A percentile compares a stretch with the other conserved stretches of the same genome.
These are phyloP conservation scores for Zeuzera pyrina DNA, from an alignment of 2,888 invertebrate genomes.

Conservation along the genomic window DNA sequence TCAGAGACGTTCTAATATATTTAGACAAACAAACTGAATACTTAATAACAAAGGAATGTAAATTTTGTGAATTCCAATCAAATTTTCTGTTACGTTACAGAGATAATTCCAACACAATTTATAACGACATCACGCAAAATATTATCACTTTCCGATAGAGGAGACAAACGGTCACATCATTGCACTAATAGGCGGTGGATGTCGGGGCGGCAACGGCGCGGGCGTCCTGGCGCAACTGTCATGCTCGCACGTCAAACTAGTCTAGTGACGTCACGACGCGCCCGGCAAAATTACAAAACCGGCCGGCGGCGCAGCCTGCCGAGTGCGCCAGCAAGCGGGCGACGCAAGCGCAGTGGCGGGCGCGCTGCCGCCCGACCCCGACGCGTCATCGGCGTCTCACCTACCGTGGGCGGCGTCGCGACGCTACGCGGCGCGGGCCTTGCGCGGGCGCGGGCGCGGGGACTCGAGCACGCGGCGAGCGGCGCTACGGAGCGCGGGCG, in stretches of 20 bases:
- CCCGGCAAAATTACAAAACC: slow-evolving; percentile 69
- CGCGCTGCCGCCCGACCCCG: slow-evolving; percentile 68
- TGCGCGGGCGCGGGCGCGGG: slow-evolving; percentile 60
- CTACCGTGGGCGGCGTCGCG: slow-evolving; percentile 69
- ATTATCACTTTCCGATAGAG: slow-evolving; percentile 20
- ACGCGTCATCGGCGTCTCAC: slow-evolving; percentile 58
- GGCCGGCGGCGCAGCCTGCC: slow-evolving; percentile 53
- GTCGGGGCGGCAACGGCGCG: slow-evolving; percentile 58
- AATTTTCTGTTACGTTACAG: too few relatives aligned
- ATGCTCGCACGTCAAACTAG: slow-evolving; percentile 68
- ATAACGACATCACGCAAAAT: neutral
- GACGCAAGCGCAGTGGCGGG: slow-evolving; percentile 59
- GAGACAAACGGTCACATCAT: slow-evolving; percentile 59
- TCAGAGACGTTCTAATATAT: neutral
- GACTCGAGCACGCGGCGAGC: slow-evolving; percentile 64
- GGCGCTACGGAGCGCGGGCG: slow-evolving; percentile 75
- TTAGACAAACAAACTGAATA: too few relatives aligned
- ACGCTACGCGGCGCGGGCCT: slow-evolving; percentile 41
- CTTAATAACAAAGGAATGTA: too few relatives aligned
- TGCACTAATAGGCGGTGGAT: slow-evolving; percentile 55
- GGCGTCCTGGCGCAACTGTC: slow-evolving; percentile 63
- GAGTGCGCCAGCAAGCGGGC: slow-evolving; percentile 42
- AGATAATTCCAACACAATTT: too few relatives aligned
- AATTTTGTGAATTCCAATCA: too few relatives aligned
- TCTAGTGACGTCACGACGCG: slow-evolving; percentile 67